Evolutionary conservation across 2,888 invertebrate species (phyloP).

Genomic region (Drosophila prolongata): DNA sequence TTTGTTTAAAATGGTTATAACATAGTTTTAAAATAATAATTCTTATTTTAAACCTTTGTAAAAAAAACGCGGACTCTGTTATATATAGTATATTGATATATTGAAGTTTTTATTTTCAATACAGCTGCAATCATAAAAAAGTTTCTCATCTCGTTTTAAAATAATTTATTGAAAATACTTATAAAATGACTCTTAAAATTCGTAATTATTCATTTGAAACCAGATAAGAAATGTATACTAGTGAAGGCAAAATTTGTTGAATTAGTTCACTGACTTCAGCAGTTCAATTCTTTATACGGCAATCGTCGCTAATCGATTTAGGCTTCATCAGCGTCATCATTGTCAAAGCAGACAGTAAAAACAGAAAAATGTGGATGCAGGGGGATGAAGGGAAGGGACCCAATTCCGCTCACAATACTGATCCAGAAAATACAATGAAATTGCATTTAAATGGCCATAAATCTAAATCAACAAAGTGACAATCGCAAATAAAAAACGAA

Average conservation of each 20-base stretch:
- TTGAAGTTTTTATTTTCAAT: too few species aligned
- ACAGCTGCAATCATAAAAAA: too few species aligned
- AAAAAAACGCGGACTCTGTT: too few species aligned
- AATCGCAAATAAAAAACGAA: conserved; percentile 49
- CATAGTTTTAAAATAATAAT: too few species aligned
- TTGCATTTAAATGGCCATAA: conserved; percentile 71
- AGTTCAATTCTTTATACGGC: not conserved
- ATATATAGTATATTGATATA: too few species aligned
- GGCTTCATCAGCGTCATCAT: conserved; percentile 17
- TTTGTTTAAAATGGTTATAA: too few species aligned
- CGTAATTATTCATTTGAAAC: too few species aligned
- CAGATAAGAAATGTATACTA: not conserved
- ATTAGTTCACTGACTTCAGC: conserved; percentile 24
- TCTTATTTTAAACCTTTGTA: too few species aligned
- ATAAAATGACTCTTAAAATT: too few species aligned
- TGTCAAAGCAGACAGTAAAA: conserved; percentile 3
- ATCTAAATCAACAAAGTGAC: conserved; percentile 71
- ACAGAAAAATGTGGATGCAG: not conserved
- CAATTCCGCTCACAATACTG: conserved; percentile 20
- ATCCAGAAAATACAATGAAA: conserved; percentile 59
- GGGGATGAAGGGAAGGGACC: not conserved
- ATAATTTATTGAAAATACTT: too few species aligned
- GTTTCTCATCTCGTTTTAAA: too few species aligned
- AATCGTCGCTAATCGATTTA: conserved; percentile 33
- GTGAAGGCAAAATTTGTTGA: not conserved